These are phyloP conservation scores for Hormiphora californensis DNA, from an alignment of 37 sponge, comb jelly and placozoan genomes.

Conservation along the genomic window DNA sequence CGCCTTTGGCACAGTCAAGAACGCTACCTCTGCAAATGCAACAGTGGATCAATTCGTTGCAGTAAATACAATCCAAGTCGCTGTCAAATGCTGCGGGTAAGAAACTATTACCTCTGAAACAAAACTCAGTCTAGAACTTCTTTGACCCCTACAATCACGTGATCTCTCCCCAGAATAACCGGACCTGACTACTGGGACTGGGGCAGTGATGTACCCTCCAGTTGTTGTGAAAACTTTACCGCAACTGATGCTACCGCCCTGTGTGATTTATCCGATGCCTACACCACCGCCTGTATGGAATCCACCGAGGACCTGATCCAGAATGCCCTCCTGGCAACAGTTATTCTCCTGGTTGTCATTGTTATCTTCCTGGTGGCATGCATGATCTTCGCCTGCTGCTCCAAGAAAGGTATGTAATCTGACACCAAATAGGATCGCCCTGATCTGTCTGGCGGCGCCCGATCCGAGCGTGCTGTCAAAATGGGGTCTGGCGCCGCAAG, in stretches of 20 bases:
- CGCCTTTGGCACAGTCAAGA: neutral
- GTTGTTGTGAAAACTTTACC: neutral
- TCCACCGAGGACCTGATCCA: neutral
- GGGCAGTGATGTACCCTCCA: neutral
- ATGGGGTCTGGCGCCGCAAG: too few relatives aligned
- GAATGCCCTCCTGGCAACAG: neutral
- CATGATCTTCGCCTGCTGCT: conserved; percentile 23
- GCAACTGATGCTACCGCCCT: neutral
- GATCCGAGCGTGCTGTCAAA: too few relatives aligned
- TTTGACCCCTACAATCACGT: neutral
- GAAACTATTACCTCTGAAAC: neutral
- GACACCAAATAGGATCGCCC: neutral
- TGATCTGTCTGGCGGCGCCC: too few relatives aligned
- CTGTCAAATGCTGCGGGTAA: conserved; percentile 15
- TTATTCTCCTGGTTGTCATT: neutral
- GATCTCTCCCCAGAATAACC: neutral
- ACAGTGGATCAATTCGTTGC: neutral
- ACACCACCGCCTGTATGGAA: neutral
- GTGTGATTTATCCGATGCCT: neutral
- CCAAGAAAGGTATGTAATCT: neutral
- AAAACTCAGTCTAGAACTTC: neutral
- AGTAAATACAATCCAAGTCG: neutral
- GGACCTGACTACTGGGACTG: conserved; percentile 8
- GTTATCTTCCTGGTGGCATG: neutral
- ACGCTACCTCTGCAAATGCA: neutral